Evolutionary conservation across 2,113 vertebrate species (phyloP).

Genomic region (Callocephalon fimbriatum): DNA sequence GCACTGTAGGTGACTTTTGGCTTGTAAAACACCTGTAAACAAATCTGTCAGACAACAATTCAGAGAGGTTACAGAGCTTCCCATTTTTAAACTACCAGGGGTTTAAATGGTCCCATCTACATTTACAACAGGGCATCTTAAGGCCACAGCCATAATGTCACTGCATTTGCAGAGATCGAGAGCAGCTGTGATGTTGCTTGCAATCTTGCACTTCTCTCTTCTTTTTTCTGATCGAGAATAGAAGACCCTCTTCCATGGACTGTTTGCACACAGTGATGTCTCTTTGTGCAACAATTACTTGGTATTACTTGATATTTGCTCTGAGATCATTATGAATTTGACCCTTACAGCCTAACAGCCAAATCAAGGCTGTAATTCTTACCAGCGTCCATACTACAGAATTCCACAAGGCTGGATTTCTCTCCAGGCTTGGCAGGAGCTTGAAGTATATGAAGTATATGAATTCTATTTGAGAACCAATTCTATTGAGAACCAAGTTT

Average conservation of each 20-base stretch:
- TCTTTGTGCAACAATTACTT: neutral
- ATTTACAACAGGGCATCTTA: neutral
- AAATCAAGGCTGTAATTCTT: neutral
- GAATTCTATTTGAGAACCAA: no score
- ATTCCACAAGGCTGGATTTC: neutral
- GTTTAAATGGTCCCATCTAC: neutral
- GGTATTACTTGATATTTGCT: neutral
- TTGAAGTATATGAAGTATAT: neutral
- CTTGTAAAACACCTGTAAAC: neutral
- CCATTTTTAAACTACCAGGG: neutral
- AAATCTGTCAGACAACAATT: neutral
- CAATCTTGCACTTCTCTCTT: neutral
- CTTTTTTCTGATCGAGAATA: neutral
- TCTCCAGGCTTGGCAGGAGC: neutral
- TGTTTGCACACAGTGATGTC: neutral
- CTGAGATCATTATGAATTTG: neutral
- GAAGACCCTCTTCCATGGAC: neutral
- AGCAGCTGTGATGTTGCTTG: rapidly evolving
- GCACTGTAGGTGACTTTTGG: neutral
- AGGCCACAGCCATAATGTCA: neutral
- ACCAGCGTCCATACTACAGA: neutral
- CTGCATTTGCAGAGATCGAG: neutral
- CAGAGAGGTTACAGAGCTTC: neutral
- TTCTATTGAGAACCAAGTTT: neutral
- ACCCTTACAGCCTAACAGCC: neutral